Percentiles rank a stretch among this genome's conserved stretches.
phyloP scores from a whole-genome alignment of 2,888 invertebrate genomes.

The Chalcis sispes region DNA sequence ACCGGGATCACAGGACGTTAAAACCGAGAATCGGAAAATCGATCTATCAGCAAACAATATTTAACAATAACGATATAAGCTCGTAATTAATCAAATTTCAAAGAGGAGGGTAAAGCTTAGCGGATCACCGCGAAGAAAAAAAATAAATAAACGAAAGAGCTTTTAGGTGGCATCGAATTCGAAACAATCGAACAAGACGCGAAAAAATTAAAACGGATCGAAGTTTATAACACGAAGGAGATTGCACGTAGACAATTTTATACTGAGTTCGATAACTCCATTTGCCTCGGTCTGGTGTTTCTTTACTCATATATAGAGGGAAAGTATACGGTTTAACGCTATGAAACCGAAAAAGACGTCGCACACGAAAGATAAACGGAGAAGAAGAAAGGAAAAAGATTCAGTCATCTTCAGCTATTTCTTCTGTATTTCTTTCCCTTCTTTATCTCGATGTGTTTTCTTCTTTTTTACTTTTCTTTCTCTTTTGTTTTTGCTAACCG shows the following conservation, averaged over 20 bases:
- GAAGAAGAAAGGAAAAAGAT: slow-evolving; percentile 28
- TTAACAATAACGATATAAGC: neutral
- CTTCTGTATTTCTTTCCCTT: no score
- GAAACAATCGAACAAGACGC: neutral
- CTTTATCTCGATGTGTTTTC: neutral
- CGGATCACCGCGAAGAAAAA: neutral
- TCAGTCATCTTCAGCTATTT: slow-evolving; percentile 42
- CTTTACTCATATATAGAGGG: slow-evolving; percentile 9
- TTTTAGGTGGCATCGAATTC: neutral
- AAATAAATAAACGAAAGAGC: neutral
- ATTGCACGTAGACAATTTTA: neutral
- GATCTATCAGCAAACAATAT: neutral
- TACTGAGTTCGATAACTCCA: slow-evolving; percentile 44
- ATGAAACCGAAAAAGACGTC: slow-evolving; percentile 12
- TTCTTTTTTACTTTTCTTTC: slow-evolving; percentile 8
- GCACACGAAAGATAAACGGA: slow-evolving; percentile 7
- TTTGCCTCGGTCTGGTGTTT: slow-evolving; percentile 44
- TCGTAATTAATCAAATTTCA: slow-evolving; percentile 12
- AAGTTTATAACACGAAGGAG: neutral
- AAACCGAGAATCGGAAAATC: no score
- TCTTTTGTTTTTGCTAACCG: neutral
- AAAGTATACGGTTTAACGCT: neutral
- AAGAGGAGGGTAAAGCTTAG: no score
- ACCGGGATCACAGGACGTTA: no score
- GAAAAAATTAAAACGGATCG: neutral